Base-by-base conservation (phyloP, 2,113 vertebrate species). In the Passer montanus region DNA sequence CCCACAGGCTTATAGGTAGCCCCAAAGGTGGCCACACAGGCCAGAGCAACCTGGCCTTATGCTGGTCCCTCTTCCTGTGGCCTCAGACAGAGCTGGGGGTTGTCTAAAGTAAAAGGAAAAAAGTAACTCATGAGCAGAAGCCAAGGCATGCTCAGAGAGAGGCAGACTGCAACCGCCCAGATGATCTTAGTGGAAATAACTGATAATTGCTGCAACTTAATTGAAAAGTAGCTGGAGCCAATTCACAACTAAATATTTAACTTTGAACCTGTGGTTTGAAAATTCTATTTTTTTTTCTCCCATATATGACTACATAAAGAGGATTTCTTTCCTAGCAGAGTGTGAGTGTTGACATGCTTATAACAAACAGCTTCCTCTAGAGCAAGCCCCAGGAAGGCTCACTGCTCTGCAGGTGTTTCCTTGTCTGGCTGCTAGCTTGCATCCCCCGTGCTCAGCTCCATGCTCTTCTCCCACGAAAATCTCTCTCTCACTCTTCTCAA, bases 401-500 rank as follows among this genome's bases (percentile, higher is more conserved):
- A 14, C 8, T 15, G 74, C 21, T 60, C 82, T 76, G 70, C 85
- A 91, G 72, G 75, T 83, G 85, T 85, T 93, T 87, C 74, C 74
- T 49, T 20, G 58, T 56, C 77, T 35, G 62, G 43, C 70, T 90
- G 37, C n/a, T 0, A 1, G 62, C 19, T 84, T 58, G 35, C 53
- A 68, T 47, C 43, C 50, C 90, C 20, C 10, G 7, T 46, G 49
- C 50, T 67, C 46, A 49, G 30, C 66, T 87, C 64, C 26, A 1
- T 21, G 33, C 67, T 68, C 39, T 85, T 74, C 59, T 44, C 44
- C 62, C 3, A 16, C 0, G 11, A 70, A 72, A 90, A 70, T 33
- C 33, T 84, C 21, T 47, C 39, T 78, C 55, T n/a, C 7, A 9
- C 47, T 79, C 23, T 58, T 43, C 60, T 35, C 73, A 67, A 11